Evolutionary conservation across 2,113 vertebrate species (phyloP).

Genomic region (Electrona antarctica): DNA sequence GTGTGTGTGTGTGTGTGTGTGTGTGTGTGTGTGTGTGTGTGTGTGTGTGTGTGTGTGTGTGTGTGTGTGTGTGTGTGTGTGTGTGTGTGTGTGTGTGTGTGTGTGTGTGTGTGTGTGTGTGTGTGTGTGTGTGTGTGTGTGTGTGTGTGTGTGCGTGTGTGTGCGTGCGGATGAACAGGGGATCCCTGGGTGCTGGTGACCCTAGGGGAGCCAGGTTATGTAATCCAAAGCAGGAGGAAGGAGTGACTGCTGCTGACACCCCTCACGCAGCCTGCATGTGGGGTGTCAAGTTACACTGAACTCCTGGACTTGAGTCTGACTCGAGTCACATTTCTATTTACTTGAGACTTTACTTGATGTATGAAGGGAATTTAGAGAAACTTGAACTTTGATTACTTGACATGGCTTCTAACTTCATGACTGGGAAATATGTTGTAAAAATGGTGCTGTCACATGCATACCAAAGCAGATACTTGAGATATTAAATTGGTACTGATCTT

Average conservation of each 20-base stretch:
- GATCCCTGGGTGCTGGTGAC: neutral
- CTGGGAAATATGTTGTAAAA: no score
- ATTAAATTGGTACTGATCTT: no score
- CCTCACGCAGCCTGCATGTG: neutral
- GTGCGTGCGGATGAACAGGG: neutral
- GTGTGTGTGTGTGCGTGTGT: neutral
- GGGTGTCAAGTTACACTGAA: no score
- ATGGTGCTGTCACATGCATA: no score
- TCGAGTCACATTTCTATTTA: no score
- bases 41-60: neutral
- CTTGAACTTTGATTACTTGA: no score
- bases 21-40: neutral
- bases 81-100: neutral
- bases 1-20: neutral
- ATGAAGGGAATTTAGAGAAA: no score
- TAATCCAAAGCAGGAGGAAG: neutral
- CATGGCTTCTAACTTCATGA: no score
- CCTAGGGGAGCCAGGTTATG: neutral
- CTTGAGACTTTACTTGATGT: no score
- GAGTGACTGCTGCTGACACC: neutral
- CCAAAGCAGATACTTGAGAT: no score
- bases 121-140: neutral
- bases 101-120: constrained; percentile 1
- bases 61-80: neutral
- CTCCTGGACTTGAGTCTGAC: no score